Base-by-base conservation (phyloP, 2,888 invertebrate species). In the Orthosia incerta region DNA sequence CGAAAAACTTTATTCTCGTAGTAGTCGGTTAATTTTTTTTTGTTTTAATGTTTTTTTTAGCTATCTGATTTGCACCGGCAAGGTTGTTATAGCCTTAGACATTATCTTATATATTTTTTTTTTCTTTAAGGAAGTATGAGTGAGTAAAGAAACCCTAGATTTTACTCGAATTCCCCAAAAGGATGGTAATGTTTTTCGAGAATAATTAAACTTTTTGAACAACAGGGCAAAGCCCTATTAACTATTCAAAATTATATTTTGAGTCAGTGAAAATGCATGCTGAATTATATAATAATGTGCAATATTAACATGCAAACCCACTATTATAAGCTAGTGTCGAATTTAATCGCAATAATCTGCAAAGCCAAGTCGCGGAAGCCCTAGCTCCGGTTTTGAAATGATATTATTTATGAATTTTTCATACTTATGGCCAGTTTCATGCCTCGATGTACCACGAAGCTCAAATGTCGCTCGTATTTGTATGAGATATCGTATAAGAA, bases 321-420 rank as follows among this genome's bases (percentile, higher is more conserved):
- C 0, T 31, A 18, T 3, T 5, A 2, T 0, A 15, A 20, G 3
- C 48, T 64, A 64, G 77, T 76, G 12, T 23, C 4, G 51, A 16
- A 50, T 1, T 57, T 65, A 59, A 61, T 67, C 12, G 26, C 39
- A 66, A 73, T 66, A 66, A 66, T 69, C 18, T 70, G 23, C 48
- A 55, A 55, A 57, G 48, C 53, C 31, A 64, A 55, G 39, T 71
- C 55, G 59, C 80, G 80, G 80, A 79, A 81, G 68, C 16, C 51
- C 82, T 78, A 78, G 74, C 51, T 26, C 12, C 9, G 57, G 63
- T 67, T 74, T 74, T 71, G 69, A 78, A 70, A 73, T 70, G 0
- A 57, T 57, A 74, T 79, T 74, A 65, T 79, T 81, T 74, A 79
- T 79, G 46, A 51, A 65, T 69, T 73, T 80, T 80, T 66, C 50